Evolutionary conservation across 2,797 vertebrate genomes (phyloP).

Genomic region (Morelia viridis): DNA sequence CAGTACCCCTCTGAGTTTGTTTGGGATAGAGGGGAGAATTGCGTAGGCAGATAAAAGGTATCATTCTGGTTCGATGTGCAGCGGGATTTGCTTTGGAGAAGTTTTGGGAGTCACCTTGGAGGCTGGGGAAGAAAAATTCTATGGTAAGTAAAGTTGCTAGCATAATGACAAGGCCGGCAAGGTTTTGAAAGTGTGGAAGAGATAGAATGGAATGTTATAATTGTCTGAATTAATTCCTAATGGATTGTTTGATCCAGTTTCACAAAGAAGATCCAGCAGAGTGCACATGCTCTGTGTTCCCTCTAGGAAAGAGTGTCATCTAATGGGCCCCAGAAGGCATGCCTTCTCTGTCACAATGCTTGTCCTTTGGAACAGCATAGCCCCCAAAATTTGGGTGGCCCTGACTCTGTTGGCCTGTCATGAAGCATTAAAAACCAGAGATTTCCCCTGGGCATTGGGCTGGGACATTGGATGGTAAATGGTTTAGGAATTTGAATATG

Average conservation of each 20-base stretch:
- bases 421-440: no score
- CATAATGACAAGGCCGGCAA: no score
- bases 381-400: no score
- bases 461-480: no score
- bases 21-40: constrained; percentile 53
- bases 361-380: no score
- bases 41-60: constrained; percentile 69
- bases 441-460: no score
- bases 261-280: constrained; percentile 16
- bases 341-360: no score
- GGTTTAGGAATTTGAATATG: no score
- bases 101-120: constrained; percentile 67
- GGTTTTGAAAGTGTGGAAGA: constrained; percentile 61
- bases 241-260: constrained; percentile 62
- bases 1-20: constrained; percentile 56
- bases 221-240: neutral
- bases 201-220: constrained; percentile 66
- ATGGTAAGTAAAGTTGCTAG: rapidly evolving
- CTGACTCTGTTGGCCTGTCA: no score
- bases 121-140: constrained; percentile 51
- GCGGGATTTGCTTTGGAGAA: constrained; percentile 61
- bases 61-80: constrained; percentile 66
- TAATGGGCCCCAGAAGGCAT: no score
- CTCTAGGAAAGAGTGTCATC: no score
- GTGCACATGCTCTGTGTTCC: no score